Conservation (phyloP, 2,888 invertebrate genomes). For the Entomobrya multifasciata region DNA sequence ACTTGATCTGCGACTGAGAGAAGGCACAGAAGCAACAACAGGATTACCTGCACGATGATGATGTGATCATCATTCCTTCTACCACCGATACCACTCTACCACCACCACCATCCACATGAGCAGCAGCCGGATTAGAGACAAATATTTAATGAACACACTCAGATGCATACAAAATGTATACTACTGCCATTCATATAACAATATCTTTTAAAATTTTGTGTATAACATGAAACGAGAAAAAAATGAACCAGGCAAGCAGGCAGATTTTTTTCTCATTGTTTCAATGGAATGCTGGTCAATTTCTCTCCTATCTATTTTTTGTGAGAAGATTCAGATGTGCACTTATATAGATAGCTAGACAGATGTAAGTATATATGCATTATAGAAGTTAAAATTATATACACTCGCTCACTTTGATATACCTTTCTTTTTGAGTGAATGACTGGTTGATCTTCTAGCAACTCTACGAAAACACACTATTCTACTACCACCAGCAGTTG, state of each 20-base stretch:
- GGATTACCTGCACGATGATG: constrained; percentile 57
- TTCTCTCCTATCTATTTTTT: constrained; percentile 38
- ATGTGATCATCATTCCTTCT: constrained; percentile 9
- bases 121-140: constrained; percentile 56
- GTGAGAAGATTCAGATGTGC: constrained; percentile 16
- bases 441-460: constrained; percentile 48
- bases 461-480: not conserved
- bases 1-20: constrained; percentile 64
- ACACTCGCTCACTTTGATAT: not conserved
- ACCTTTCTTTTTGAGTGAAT: constrained; percentile 70
- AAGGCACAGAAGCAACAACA: constrained; percentile 45
- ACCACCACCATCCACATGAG: constrained; percentile 27
- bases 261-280: constrained; percentile 53
- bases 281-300: constrained; percentile 73
- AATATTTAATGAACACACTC: constrained; percentile 69
- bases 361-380: too few species aligned
- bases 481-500: not conserved
- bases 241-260: constrained; percentile 14
- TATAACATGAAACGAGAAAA: constrained; percentile 28
- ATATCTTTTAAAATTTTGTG: not conserved
- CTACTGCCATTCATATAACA: not conserved
- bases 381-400: not conserved
- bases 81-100: not conserved
- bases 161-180: constrained; percentile 36
- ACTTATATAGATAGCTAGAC: constrained; percentile 23